Conservation (phyloP, 2,888 invertebrate species). For the Coecobrya sp. region DNA sequence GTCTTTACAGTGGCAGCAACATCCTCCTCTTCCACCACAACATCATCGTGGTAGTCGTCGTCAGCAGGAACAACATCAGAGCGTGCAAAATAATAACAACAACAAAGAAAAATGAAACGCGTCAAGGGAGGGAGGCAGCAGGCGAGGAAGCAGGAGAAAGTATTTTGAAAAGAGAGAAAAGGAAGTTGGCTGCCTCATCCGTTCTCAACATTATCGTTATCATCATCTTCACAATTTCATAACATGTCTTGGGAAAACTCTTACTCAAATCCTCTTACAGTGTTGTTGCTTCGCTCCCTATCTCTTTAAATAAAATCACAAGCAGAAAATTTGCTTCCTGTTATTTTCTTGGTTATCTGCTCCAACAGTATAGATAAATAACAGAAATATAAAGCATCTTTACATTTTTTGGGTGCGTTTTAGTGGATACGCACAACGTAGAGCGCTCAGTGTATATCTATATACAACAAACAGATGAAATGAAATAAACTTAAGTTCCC, state of each 20-base stretch:
- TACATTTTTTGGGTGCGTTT: no score
- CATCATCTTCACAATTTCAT: background rate
- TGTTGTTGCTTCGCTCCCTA: background rate
- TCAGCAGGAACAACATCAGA: background rate
- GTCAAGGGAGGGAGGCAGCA: background rate
- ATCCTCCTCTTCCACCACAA: background rate
- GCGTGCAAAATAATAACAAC: slow-evolving; percentile 14
- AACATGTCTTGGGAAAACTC: background rate
- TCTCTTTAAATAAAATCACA: slow-evolving; percentile 51
- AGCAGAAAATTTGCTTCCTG: slow-evolving; percentile 60
- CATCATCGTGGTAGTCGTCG: background rate
- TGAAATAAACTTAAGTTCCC: no score
- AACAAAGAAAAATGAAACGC: slow-evolving; percentile 30
- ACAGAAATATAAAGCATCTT: background rate
- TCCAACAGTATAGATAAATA: background rate
- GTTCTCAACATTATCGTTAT: background rate
- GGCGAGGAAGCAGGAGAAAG: background rate
- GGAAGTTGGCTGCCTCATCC: slow-evolving; percentile 23
- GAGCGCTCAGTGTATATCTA: no score
- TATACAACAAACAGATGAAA: no score
- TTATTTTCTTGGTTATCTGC: background rate
- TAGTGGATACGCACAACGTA: no score
- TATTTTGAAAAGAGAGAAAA: background rate
- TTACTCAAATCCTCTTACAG: slow-evolving; percentile 41
- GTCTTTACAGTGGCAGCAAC: background rate